Evolutionary conservation across 2,113 vertebrate genomes (phyloP), one percentile per base, ranked within the genome.

Genomic region (Setophaga kirtlandii): DNA sequence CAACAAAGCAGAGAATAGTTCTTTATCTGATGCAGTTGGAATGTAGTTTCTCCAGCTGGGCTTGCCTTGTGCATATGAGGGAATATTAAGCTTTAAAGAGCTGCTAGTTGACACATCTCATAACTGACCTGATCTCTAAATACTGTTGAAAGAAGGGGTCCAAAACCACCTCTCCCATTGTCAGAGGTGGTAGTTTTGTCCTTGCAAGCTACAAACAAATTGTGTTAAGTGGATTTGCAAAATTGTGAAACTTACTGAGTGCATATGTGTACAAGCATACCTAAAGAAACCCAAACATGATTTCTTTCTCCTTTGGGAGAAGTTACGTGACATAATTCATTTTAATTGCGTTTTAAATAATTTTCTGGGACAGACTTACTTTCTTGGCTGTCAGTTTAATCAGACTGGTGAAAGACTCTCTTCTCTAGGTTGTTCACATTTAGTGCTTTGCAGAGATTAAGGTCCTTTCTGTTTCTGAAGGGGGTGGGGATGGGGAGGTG

Each of bases 11-110:
- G 50, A 86, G 50, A 85, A 49, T 13, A 63, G 68, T 67, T 68
- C 33, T 88, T 93, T 76, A 42, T 80, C 39, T 74, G 92, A 55
- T 80, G 86, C 73, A 90, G 15, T 33, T 93, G 90, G 90, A 96
- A 97, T 69, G 75, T 80, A 20, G 68, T 88, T 55, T 90, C 55
- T 95, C 71, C 59, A 80, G 76, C 76, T 55, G 55, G 68, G 50
- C 88, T 88, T 77, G 50, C 68, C 69, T 80, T 81, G 33, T 50
- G 17, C 46, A 16, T 73, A 9, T 50, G 63, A 80, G 53, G 62
- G 79, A 81, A 44, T 67, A 65, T n/a, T 77, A 25, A 20, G n/a
- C 50, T 83, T 76, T 80, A 49, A 68, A 65, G 70, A 65, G 33
- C 68, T 90, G 15, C 46, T 58, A 30, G 25, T 62, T 3, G 20